A percentile compares a stretch with the other conserved stretches of the same genome.
Conservation (phyloP, 92 coral and sea anemone species). For the Blastomussa wellsi region DNA sequence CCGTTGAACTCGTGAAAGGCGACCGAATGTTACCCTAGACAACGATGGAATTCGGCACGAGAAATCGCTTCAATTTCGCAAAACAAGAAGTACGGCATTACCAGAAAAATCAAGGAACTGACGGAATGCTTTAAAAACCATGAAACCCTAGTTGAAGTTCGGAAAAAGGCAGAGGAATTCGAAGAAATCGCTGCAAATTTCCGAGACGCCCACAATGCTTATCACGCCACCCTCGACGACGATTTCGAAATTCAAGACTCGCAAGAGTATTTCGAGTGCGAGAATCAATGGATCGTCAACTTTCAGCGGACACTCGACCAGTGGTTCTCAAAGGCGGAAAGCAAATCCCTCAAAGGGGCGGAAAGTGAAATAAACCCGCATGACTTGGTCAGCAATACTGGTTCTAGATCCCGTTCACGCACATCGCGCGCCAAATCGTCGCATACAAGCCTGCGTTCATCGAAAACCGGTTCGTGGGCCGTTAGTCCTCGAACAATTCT, state of each 20-base stretch:
- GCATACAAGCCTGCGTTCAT: neutral
- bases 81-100: conserved; percentile 12
- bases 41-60: conserved; percentile 15
- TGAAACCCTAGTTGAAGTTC: neutral
- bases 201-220: conserved; percentile 12
- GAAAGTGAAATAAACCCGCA: neutral
- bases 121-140: neutral
- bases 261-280: conserved; percentile 13
- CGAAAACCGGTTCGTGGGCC: neutral
- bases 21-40: conserved; percentile 15
- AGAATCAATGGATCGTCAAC: neutral
- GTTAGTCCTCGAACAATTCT: neutral
- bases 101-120: conserved; percentile 12
- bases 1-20: conserved; percentile 2
- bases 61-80: conserved; percentile 1
- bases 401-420: conserved; percentile 3
- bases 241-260: conserved; percentile 18
- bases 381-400: neutral
- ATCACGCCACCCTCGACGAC: conserved; percentile 22
- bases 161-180: neutral
- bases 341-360: too few species aligned
- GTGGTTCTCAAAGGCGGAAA: conserved; percentile 10
- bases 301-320: conserved; percentile 8
- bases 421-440: neutral
- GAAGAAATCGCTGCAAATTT: neutral